Base-by-base conservation (phyloP, 2,113 vertebrate genomes). In the Pseudolaguvia tuberculata region DNA sequence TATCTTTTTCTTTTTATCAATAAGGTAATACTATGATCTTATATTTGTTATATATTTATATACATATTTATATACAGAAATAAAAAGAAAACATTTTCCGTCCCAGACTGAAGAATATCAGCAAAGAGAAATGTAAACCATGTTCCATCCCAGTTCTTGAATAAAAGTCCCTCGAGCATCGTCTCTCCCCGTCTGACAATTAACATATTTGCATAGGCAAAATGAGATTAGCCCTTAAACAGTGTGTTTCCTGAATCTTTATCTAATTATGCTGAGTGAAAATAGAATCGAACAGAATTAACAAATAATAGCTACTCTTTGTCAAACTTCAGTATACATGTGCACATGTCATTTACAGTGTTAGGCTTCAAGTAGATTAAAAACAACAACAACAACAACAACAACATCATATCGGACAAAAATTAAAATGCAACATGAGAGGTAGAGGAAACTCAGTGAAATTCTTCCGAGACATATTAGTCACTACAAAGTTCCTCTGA, bases 351-450 rank as follows among this genome's bases (percentile, higher is more conserved):
- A 83, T 86, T 91, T 91, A 91, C 91, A 92, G 91, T 92, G 90
- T 91, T 91, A 91, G 90, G 89, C 87, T 91, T 92, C 91, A 92
- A 92, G 90, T 91, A 92, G 85, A 88, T 91, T 87, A 89, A 91
- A 89, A 87, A 53, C 76, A 86, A 91, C 5, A 6, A 42, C 1
- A 35, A 42, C 80, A 88, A 87, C 77, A 85, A 82, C 82, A 86
- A 90, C 83, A 90, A n/a, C n/a, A n/a, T n/a, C 84, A 89, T 87
- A 79, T 78, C 88, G 78, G 87, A 86, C 55, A 39, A 73, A 17
- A 21, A 50, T 58, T 90, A 87, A 87, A 85, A 91, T 86, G 85
- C 82, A 81, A 89, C 85, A 91, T 90, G 88, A 90, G 91, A 92
- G 91, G 91, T 92, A 92, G 91, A 91, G 88, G 62, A 88, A 90